Evolutionary conservation across 2,797 vertebrate genomes (phyloP), one percentile per base, ranked within the genome.

Genomic region (Dendrocincla fuliginosa): DNA sequence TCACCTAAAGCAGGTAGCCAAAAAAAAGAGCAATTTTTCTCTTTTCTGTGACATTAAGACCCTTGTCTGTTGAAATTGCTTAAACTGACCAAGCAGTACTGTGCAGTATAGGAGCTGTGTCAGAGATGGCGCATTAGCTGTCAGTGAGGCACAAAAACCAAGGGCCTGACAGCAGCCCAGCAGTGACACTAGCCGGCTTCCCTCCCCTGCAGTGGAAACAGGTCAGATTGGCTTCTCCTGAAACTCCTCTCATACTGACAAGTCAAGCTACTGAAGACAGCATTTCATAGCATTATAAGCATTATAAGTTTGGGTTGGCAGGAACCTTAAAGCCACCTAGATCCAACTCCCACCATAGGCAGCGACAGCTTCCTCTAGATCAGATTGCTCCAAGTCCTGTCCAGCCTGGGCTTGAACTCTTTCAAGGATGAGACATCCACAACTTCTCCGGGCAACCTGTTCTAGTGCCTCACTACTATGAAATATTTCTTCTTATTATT

Each of bases 161-260:
- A 30, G 39, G 16, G 22, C 32, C 47, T 74, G 70, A 49, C 1
- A 32, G 47, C 59, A 80, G n/a, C 52, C 70, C 60, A 57, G 46
- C 41, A 59, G 41, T 2, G 28, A 30, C 33, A 27, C 3, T 9
- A 86, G 9, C 46, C 41, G 57, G 15, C 16, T 73, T 65, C 73
- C 32, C 33, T 49, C 12, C 13, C 8, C 33, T 70, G 46, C 6
- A 5, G 20, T 16, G 32, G 70, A 14, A 67, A 28, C 3, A 18
- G 16, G 13, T 74, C 50, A n/a, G 4, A 30, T 49, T 24, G n/a
- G 23, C 52, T 67, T 67, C 49, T 77, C 33, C 47, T 63, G 33
- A 33, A 85, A 0, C 7, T 75, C 25, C 14, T 42, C 15, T 73
- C 13, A 17, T 19, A 23, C 7, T 42, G 41, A 41, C 0, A 1